These are phyloP conservation scores for Rhea pennata DNA, from an alignment of 2,113 vertebrate genomes.

Conservation along the genomic window DNA sequence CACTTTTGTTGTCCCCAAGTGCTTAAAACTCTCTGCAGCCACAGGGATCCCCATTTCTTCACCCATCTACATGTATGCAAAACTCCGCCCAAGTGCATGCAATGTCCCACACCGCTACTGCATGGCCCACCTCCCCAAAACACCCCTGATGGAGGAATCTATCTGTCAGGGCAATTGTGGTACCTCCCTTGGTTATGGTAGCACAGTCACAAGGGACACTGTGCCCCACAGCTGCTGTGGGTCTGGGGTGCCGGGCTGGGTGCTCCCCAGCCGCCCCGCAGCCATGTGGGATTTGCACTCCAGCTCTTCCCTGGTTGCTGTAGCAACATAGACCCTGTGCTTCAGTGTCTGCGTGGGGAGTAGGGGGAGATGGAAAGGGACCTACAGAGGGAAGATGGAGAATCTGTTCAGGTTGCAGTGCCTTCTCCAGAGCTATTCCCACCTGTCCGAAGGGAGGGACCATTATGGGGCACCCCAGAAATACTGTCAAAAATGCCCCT, in stretches of 20 bases:
- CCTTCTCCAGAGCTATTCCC: not conserved
- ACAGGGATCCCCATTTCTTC: not conserved
- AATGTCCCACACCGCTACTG: not conserved
- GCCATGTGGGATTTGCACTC: fast-evolving
- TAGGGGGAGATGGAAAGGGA: not conserved
- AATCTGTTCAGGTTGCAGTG: not conserved
- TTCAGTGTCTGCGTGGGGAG: not conserved
- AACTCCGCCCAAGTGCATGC: not conserved
- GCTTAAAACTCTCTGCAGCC: not conserved
- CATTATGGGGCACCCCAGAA: not conserved
- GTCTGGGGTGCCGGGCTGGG: not conserved
- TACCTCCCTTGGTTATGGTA: not conserved
- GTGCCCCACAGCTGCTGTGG: not conserved
- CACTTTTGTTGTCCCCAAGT: not conserved
- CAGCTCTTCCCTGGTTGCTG: not conserved
- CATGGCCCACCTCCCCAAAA: not conserved
- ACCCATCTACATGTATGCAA: not conserved
- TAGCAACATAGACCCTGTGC: not conserved
- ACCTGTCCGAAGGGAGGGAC: not conserved
- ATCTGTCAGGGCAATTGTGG: not conserved
- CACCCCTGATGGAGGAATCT: not conserved
- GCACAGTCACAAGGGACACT: not conserved
- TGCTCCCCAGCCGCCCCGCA: not conserved
- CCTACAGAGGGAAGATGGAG: not conserved
- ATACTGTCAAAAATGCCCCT: too few species aligned